phyloP scores from a whole-genome alignment of 2,113 vertebrate species.

The Corythornis madagascariensis region DNA sequence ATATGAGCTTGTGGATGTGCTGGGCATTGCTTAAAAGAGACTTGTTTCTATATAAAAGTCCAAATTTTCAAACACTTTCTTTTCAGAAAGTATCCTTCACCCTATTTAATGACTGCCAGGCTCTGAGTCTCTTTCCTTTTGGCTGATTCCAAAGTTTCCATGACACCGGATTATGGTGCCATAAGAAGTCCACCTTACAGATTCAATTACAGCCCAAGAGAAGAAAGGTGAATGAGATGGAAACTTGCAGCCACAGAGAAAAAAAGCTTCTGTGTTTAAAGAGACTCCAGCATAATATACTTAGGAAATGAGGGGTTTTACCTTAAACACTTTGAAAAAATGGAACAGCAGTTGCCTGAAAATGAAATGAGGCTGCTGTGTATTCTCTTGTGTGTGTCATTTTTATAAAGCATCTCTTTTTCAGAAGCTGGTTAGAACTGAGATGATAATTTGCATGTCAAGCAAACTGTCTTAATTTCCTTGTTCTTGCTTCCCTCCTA shows the following conservation, averaged over 20 bases:
- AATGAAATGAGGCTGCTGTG: not conserved
- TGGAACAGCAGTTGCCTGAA: not conserved
- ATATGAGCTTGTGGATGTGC: not conserved
- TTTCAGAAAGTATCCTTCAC: not conserved
- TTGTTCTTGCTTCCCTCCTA: constrained; percentile 10
- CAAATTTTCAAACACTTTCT: not conserved
- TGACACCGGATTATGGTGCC: not conserved
- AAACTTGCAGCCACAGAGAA: not conserved
- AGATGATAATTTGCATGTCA: constrained; percentile 51
- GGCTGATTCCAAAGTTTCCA: constrained; percentile 45
- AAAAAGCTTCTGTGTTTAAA: not conserved
- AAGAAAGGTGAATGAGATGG: constrained; percentile 7
- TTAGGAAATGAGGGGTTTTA: not conserved
- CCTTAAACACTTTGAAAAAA: not conserved
- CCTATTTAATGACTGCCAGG: not conserved
- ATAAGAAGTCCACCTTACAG: not conserved
- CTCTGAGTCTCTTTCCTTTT: not conserved
- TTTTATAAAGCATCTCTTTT: constrained; percentile 16
- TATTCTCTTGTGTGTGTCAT: constrained; percentile 34
- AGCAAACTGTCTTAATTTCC: constrained; percentile 55
- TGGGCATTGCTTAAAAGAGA: not conserved
- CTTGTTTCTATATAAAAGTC: not conserved
- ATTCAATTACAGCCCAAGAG: not conserved
- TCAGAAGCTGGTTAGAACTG: constrained; percentile 11
- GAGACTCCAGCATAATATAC: not conserved